Percentiles rank a stretch among this genome's conserved stretches.
Conservation (phyloP, 2,797 vertebrate species). For the Hyperoplus lanceolatus region DNA sequence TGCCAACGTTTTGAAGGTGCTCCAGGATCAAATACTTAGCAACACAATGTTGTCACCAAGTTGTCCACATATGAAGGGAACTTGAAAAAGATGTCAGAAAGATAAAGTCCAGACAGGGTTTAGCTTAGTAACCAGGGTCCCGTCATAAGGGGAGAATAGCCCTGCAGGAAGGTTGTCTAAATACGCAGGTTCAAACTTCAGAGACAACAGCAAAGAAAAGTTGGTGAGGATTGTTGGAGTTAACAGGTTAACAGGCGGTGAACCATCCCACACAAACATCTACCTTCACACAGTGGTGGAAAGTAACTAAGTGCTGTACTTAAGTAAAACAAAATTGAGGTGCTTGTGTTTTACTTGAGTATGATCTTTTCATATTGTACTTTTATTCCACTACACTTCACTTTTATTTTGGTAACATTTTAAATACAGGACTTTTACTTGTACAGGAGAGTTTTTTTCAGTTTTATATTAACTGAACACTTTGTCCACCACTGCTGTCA, state of each 20-base stretch:
- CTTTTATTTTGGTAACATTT: too few species aligned
- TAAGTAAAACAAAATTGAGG: too few species aligned
- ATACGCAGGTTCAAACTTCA: neutral
- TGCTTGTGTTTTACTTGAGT: too few species aligned
- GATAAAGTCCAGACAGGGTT: neutral
- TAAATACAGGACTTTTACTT: too few species aligned
- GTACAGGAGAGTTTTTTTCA: too few species aligned
- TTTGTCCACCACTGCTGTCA: too few species aligned
- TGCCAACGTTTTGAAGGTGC: constrained; percentile 44
- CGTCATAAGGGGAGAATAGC: constrained; percentile 1
- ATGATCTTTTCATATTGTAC: too few species aligned
- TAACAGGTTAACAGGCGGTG: constrained; percentile 17
- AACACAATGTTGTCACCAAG: too few species aligned
- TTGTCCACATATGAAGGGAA: neutral
- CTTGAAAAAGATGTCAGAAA: constrained; percentile 11
- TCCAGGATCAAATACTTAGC: constrained; percentile 52
- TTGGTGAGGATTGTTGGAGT: constrained; percentile 1
- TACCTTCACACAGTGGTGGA: neutral
- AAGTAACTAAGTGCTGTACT: too few species aligned
- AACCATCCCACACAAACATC: constrained; percentile 16
- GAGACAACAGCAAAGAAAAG: constrained; percentile 1
- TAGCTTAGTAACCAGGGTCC: constrained; percentile 2
- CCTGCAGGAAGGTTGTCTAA: neutral
- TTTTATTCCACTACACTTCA: too few species aligned
- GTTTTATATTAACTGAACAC: too few species aligned